phyloP scores from a whole-genome alignment of 2,797 vertebrate species.

The Lutjanus campechanus region DNA sequence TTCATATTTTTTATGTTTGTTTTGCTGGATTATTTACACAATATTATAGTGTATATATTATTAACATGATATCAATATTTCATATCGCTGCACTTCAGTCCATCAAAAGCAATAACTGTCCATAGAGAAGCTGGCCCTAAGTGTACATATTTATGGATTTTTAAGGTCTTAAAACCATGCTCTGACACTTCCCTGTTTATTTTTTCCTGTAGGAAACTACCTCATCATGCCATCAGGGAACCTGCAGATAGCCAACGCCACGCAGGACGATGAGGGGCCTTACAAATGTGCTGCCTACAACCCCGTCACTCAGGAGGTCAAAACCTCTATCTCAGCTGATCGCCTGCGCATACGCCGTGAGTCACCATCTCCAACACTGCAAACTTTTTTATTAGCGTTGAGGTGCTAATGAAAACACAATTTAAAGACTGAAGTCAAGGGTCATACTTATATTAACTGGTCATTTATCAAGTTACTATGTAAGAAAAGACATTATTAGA shows the following conservation, averaged over 20 bases:
- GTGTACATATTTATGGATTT: slow-evolving; percentile 2
- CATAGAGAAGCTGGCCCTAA: background rate
- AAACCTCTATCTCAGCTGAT: slow-evolving; percentile 94
- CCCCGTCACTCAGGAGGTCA: slow-evolving; percentile 96
- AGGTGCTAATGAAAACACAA: background rate
- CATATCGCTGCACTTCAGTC: background rate
- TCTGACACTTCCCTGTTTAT: slow-evolving; percentile 12
- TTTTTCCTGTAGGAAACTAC: slow-evolving; percentile 90
- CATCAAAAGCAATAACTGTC: background rate
- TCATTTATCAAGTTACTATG: background rate
- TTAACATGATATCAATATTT: too few relatives aligned
- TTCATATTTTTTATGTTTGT: too few relatives aligned
- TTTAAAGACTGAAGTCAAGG: background rate
- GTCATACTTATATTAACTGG: background rate
- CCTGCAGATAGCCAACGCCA: slow-evolving; percentile 97
- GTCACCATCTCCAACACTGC: slow-evolving; percentile 46
- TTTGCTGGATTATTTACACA: background rate
- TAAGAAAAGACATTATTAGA: slow-evolving; percentile 9
- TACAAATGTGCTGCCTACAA: slow-evolving; percentile 98
- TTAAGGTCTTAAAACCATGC: background rate
- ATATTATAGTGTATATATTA: too few relatives aligned
- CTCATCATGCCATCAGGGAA: slow-evolving; percentile 99
- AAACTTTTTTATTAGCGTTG: background rate
- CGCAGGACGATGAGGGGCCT: slow-evolving; percentile 94
- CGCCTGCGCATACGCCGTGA: slow-evolving; percentile 95